These are phyloP conservation scores for Tiphia femorata DNA, from an alignment of 2,888 invertebrate genomes.

Conservation along the genomic window DNA sequence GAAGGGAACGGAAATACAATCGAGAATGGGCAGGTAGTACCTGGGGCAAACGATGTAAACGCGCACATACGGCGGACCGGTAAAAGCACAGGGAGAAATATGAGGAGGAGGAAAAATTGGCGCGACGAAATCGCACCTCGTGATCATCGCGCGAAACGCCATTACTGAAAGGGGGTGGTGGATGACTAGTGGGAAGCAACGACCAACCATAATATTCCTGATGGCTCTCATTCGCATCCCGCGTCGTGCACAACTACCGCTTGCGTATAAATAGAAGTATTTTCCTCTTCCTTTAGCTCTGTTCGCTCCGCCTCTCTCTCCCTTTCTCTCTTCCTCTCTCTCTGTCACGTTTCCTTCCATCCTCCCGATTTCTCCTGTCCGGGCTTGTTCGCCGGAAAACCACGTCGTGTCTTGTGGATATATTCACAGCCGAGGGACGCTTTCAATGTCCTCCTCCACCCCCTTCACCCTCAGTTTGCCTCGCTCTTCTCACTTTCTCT, in stretches of 20 bases:
- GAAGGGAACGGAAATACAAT: too few relatives aligned
- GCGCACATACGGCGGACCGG: too few relatives aligned
- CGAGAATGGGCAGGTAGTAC: too few relatives aligned
- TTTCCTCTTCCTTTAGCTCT: constrained; percentile 11
- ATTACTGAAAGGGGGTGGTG: too few relatives aligned
- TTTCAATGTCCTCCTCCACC: constrained; percentile 17
- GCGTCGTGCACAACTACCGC: constrained; percentile 28
- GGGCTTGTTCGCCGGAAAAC: constrained; percentile 46
- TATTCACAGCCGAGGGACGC: constrained; percentile 35
- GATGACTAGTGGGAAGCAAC: too few relatives aligned
- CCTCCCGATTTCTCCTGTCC: constrained; percentile 34
- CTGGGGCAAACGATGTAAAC: too few relatives aligned
- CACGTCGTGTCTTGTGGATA: constrained; percentile 42
- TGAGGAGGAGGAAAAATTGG: constrained; percentile 30
- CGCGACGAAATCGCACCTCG: constrained; percentile 37
- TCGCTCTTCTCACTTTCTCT: not conserved
- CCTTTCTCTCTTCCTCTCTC: constrained; percentile 6
- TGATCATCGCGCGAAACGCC: constrained; percentile 29
- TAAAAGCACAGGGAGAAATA: not conserved
- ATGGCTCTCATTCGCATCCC: constrained; percentile 29
- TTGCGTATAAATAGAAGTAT: constrained; percentile 32
- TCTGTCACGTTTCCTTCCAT: constrained; percentile 12
- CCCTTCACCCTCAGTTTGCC: not conserved
- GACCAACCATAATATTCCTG: constrained; percentile 41
- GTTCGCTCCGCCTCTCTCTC: constrained; percentile 14